These are phyloP conservation scores for Tragulus kanchil DNA, from an alignment of 2,113 vertebrate genomes.

Conservation along the genomic window DNA sequence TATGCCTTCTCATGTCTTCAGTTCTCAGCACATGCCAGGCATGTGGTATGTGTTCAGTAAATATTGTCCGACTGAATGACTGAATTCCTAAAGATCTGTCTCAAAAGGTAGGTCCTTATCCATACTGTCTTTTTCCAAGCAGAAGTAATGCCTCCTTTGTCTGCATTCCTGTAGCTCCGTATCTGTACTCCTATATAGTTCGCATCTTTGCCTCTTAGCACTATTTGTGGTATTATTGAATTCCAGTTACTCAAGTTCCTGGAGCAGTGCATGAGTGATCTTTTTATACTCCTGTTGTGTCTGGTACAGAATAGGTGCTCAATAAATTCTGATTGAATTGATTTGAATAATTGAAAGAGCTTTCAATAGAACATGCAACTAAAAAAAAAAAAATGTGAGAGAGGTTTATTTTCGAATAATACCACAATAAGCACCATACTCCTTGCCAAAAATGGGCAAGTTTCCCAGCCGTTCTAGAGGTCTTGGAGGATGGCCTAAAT, in stretches of 20 bases:
- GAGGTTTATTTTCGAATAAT: conserved; percentile 60
- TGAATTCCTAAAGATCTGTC: background rate
- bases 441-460: conserved; percentile 23
- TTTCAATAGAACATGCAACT: conserved; percentile 52
- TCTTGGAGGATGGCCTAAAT: conserved; percentile 63
- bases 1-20: background rate
- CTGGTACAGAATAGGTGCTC: background rate
- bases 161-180: background rate
- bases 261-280: background rate
- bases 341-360: conserved; percentile 54
- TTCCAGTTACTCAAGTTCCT: background rate
- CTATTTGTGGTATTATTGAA: background rate
- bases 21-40: background rate
- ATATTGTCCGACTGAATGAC: background rate
- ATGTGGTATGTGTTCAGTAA: background rate
- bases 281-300: background rate
- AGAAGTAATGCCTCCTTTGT: background rate
- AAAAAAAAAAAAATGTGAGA: background rate
- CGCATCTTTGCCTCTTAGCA: background rate
- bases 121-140: background rate
- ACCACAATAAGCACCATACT: background rate
- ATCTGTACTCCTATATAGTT: background rate
- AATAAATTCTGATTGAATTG: conserved; percentile 37
- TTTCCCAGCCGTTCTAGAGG: conserved; percentile 40
- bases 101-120: background rate